Evolutionary conservation across 2,797 vertebrate genomes (phyloP).

Genomic region (Okamejei kenojei): DNA sequence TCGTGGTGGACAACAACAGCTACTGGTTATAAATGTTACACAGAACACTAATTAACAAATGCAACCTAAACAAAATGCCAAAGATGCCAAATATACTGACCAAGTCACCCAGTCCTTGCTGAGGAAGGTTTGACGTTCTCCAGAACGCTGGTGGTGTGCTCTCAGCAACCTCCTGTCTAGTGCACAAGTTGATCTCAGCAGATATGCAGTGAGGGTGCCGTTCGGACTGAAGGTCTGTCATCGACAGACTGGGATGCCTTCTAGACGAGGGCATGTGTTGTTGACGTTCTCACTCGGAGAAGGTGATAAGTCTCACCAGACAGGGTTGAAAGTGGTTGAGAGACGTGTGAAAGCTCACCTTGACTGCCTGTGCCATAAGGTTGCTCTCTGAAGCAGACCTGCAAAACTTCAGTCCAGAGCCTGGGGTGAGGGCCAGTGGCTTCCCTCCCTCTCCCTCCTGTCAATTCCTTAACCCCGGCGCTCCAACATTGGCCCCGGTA

Average conservation of each 20-base stretch:
- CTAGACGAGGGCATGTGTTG: constrained; percentile 20
- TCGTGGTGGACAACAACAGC: neutral
- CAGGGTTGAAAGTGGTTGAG: neutral
- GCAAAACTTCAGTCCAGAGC: too few relatives aligned
- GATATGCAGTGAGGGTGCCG: neutral
- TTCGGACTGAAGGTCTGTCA: neutral
- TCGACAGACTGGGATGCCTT: constrained; percentile 6
- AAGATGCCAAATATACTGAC: neutral
- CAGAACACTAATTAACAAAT: neutral
- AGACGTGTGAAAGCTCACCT: constrained; percentile 33
- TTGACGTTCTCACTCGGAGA: neutral
- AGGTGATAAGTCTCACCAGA: constrained; percentile 27
- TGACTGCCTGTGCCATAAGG: constrained; percentile 21
- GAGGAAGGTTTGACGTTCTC: neutral
- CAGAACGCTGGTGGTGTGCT: too few relatives aligned
- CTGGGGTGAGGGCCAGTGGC: too few relatives aligned
- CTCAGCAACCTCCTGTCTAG: neutral
- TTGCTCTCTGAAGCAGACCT: neutral
- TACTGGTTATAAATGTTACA: neutral
- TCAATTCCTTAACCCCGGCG: neutral
- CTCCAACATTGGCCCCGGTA: neutral
- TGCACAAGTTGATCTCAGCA: neutral
- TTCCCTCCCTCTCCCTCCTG: too few relatives aligned
- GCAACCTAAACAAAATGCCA: neutral
- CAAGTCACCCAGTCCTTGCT: neutral